phyloP scores from a whole-genome alignment of 2,113 vertebrate genomes.

The Pica pica region DNA sequence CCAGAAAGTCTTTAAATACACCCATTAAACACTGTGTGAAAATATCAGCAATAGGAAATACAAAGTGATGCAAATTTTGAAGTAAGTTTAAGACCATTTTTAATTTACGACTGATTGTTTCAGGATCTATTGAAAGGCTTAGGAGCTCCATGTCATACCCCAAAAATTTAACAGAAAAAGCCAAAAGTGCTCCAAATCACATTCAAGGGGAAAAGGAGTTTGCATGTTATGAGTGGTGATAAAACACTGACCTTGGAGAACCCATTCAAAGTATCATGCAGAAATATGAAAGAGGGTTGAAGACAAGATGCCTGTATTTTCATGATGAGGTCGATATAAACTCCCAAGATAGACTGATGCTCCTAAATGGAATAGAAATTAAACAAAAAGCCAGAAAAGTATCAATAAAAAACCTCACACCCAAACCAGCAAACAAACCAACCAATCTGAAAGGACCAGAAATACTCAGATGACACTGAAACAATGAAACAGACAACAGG shows the following conservation, averaged over 20 bases:
- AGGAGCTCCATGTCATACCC: fast-evolving
- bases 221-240: background rate
- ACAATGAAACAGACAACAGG: background rate
- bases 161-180: background rate
- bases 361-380: background rate
- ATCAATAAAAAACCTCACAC: background rate
- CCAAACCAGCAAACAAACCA: background rate
- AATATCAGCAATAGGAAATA: background rate
- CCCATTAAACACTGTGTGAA: background rate
- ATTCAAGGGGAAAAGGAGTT: background rate
- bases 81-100: background rate
- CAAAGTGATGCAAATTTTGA: background rate
- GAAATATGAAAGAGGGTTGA: background rate
- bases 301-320: background rate
- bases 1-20: background rate
- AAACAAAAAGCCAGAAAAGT: background rate
- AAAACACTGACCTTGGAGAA: background rate
- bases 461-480: background rate
- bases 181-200: background rate
- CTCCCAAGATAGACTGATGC: background rate
- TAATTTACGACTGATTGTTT: background rate
- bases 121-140: background rate
- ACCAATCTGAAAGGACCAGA: background rate
- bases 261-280: background rate
- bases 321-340: background rate